A percentile compares a stretch with the other conserved stretches of the same genome.
These are phyloP conservation scores for Prunella fulvescens DNA, from an alignment of 2,113 vertebrate species.

Conservation along the genomic window DNA sequence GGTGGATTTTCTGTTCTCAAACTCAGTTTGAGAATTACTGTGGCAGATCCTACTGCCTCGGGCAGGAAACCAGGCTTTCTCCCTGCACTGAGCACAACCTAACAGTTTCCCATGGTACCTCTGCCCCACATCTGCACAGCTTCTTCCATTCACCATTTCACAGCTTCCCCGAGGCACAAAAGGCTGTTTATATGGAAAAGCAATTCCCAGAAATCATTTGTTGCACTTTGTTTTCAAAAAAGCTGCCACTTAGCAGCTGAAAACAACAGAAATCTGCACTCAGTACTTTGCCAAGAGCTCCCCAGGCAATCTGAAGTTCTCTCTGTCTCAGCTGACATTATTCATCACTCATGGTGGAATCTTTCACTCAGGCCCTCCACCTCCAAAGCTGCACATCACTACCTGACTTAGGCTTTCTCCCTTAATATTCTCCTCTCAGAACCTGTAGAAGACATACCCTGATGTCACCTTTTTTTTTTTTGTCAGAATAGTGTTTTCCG, in stretches of 20 bases:
- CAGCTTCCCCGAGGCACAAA: not conserved
- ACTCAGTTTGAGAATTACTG: not conserved
- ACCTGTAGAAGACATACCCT: not conserved
- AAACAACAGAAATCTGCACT: not conserved
- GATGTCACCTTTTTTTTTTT: not conserved
- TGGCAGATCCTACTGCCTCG: not conserved
- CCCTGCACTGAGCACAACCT: not conserved
- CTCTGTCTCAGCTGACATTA: not conserved
- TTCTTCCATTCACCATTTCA: not conserved
- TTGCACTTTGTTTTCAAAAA: conserved; percentile 6
- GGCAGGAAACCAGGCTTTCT: not conserved
- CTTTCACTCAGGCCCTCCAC: not conserved
- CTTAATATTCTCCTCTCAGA: not conserved
- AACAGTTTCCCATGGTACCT: not conserved
- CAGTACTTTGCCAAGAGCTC: not conserved
- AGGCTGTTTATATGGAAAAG: not conserved
- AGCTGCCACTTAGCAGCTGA: not conserved
- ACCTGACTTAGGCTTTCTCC: not conserved
- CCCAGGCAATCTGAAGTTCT: not conserved
- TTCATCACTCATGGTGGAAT: not conserved
- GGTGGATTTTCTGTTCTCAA: not conserved
- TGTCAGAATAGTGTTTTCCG: not conserved
- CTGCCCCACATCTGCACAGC: not conserved
- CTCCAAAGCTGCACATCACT: not conserved
- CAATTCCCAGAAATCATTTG: not conserved